Percentiles rank a stretch among this genome's conserved stretches.
Conservation (phyloP, 2,888 invertebrate genomes). For the Euphydryas editha region DNA sequence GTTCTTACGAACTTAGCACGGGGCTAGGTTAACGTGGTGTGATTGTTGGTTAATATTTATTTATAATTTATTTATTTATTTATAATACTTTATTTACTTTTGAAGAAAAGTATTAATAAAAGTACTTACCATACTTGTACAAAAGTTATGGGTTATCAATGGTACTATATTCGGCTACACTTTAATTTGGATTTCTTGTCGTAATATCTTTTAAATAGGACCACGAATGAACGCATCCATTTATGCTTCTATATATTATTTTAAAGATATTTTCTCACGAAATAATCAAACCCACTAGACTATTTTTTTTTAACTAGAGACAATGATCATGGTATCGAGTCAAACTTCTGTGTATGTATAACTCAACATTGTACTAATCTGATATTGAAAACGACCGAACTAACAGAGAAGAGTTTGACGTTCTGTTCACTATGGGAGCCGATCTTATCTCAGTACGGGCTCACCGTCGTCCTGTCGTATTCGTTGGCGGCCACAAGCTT, state of each 20-base stretch:
- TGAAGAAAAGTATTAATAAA: no score
- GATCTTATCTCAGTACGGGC: conserved; percentile 34
- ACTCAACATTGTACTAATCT: conserved; percentile 40
- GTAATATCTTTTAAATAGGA: no score
- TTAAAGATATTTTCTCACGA: conserved; percentile 7
- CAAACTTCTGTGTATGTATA: conserved; percentile 36
- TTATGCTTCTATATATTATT: conserved; percentile 11
- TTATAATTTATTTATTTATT: no score
- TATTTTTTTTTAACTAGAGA: conserved; percentile 36
- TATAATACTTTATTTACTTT: no score
- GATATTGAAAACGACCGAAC: conserved; percentile 41
- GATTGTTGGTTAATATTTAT: no score
- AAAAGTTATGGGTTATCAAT: no score
- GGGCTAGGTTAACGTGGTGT: no score
- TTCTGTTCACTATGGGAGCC: conserved; percentile 34
- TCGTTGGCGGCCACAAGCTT: conserved; percentile 34
- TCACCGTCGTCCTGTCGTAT: conserved; percentile 32
- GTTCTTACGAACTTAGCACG: no score
- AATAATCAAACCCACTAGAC: conserved; percentile 23
- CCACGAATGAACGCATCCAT: no score
- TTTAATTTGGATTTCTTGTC: no score
- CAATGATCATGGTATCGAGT: conserved; percentile 35
- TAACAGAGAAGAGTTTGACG: conserved; percentile 39
- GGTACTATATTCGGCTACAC: no score
- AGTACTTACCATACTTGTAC: no score